Base-by-base conservation (phyloP, 2,888 invertebrate species). In the Hyles lineata region DNA sequence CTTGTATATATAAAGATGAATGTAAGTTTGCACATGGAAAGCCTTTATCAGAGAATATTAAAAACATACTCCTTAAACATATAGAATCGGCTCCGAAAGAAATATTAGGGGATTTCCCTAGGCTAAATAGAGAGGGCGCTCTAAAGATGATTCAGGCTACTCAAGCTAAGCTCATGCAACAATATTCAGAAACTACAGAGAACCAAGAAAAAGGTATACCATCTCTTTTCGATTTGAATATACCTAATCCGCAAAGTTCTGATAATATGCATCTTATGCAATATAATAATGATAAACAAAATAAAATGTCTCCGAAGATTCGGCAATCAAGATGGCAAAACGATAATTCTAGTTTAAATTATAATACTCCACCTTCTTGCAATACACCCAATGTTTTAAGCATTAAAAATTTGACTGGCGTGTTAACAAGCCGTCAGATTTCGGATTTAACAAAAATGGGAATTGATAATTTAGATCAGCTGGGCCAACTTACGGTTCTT, bases 21-120 rank as follows among this genome's bases (percentile, higher is more conserved):
- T 99, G 99, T 93, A 98, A 98, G 91, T 99, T 99, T 91, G 98
- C 98, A 43, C 99, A 99, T 89, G 97, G 97, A 25, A 96, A 96
- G 82, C 98, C 98, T 0, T 95, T 99, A n/a, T 96, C 96, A 72
- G 98, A 98, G 77, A 96, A 96, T 85, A 95, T 97, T 76, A 95
- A 96, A 83, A 96, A 95, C 80, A 95, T 96, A 76, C 87, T 96
- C 74, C 86, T 96, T 8, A 96, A 96, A 95, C 98, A 98, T 89
- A 96, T 98, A 86, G 98, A 98, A 91, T 97, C 98, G 0, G 98
- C 98, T 0, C 98, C 98, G 1, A 98, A 98, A 89, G 98, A 98
- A 91, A 98, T 98, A 82, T 95, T 98, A 72, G 98, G 98, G n/a
- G 97, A 98, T 86, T 98, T 98, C 82, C 98, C 98, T 62, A 95